Evolutionary conservation across 2,113 vertebrate species (phyloP), one percentile per base, ranked within the genome.

Genomic region (Chaetorhynchus papuensis): DNA sequence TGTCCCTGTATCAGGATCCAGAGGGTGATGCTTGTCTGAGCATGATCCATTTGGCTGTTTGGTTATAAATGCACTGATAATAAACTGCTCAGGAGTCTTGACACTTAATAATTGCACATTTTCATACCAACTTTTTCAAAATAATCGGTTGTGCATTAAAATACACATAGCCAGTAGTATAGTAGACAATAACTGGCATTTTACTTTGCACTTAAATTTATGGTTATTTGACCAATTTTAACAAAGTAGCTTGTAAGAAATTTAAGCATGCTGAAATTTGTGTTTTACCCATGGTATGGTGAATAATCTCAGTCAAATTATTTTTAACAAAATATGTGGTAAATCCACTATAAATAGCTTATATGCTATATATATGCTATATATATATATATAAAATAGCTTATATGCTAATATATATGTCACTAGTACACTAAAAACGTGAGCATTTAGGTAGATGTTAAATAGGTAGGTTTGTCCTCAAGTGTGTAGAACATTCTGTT

Each of bases 1-100:
- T 6, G 20, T 75, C 13, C 4, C 3, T 83, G n/a, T 35, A 17
- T n/a, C 0, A 0, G 45, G 8, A 30, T 52, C 63, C 42, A 75
- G 47, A 41, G 41, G 7, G 3, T 52, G 22, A 1, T 74, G 13
- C 11, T 22, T 60, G 20, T 78, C 30, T 81, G 39, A 44, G 24
- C 8, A 3, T 45, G 54, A 80, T 77, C 24, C 0, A 0, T 56
- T 61, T 74, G 11, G 42, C 54, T 78, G 16, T 27, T 80, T 4
- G 4, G 6, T 81, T 87, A 80, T 53, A 92, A 92, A 26, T 69
- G 60, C 28, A 13, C 23, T 83, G 66, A 18, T 35, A 52, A 17
- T 79, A 77, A 83, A 10, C 68, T 80, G 17, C 24, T 80, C 27
- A 14, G 24, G 15, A 65, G 28, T 53, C 41, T 35, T 41, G 10